Conservation (phyloP, 2,888 invertebrate species). For the Hypomecis punctinalis region DNA sequence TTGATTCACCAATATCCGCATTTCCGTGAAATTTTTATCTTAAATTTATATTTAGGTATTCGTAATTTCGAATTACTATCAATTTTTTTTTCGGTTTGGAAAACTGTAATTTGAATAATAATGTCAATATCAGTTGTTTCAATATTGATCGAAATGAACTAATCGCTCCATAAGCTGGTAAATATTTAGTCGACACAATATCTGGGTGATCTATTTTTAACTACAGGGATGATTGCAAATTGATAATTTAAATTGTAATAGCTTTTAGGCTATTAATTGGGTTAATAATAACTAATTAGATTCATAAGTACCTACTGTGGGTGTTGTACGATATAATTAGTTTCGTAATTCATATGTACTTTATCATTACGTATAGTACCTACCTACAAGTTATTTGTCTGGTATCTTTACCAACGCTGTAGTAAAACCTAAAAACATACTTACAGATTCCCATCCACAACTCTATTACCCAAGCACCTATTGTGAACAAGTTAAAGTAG, state of each 20-base stretch:
- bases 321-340: too few species aligned
- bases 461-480: conserved; percentile 38
- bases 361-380: too few species aligned
- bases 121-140: conserved; percentile 21
- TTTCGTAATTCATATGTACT: too few species aligned
- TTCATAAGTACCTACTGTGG: too few species aligned
- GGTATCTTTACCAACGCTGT: too few species aligned
- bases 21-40: not conserved
- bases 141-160: conserved; percentile 28
- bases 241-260: not conserved
- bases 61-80: not conserved
- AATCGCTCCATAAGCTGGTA: conserved; percentile 17
- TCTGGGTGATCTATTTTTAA: conserved; percentile 19
- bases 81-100: not conserved
- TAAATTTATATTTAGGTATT: not conserved
- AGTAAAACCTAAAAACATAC: conserved; percentile 5
- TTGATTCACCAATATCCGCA: conserved; percentile 5
- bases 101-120: not conserved
- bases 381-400: too few species aligned
- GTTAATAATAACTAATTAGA: not conserved
- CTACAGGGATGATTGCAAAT: conserved; percentile 26
- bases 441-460: conserved; percentile 33
- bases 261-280: not conserved
- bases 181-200: conserved; percentile 14
- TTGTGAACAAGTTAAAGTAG: conserved; percentile 36